These are phyloP conservation scores for Rhegmatorhina hoffmannsi DNA, from an alignment of 2,113 vertebrate genomes.

Conservation along the genomic window DNA sequence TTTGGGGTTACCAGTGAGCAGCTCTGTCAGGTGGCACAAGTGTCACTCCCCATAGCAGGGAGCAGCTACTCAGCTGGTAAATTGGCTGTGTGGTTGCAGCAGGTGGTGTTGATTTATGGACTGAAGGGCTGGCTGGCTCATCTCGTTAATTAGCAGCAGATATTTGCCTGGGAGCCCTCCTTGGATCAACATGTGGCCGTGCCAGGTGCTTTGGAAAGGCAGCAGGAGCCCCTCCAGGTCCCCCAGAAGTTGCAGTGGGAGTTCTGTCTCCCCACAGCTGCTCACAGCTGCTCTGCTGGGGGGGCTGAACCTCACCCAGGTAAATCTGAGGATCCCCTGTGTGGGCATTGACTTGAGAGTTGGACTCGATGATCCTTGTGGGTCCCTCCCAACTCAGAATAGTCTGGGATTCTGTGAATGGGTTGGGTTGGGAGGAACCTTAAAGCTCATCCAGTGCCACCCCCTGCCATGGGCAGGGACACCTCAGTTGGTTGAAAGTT, in stretches of 20 bases:
- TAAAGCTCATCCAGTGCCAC: too few species aligned
- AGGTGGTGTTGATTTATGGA: not conserved
- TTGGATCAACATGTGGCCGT: not conserved
- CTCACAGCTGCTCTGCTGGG: not conserved
- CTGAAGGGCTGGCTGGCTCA: not conserved
- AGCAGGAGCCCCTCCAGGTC: not conserved
- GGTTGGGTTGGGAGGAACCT: too few species aligned
- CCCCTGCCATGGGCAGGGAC: too few species aligned
- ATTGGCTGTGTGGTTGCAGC: not conserved
- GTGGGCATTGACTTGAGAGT: too few species aligned
- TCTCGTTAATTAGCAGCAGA: not conserved
- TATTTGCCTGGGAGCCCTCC: not conserved
- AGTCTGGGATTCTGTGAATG: too few species aligned
- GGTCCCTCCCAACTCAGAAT: too few species aligned
- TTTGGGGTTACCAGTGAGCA: not conserved
- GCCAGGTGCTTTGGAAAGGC: slow-evolving; percentile 10
- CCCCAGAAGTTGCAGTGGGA: not conserved
- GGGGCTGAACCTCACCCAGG: not conserved
- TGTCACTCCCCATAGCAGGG: not conserved
- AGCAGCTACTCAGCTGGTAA: not conserved
- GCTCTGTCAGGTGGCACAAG: not conserved
- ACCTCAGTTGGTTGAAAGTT: too few species aligned
- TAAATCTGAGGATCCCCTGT: not conserved
- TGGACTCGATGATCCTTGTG: too few species aligned
- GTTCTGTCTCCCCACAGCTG: not conserved